phyloP scores from a whole-genome alignment of 1,140 invertebrate genomes.

The Panagrolaimus sp. region DNA sequence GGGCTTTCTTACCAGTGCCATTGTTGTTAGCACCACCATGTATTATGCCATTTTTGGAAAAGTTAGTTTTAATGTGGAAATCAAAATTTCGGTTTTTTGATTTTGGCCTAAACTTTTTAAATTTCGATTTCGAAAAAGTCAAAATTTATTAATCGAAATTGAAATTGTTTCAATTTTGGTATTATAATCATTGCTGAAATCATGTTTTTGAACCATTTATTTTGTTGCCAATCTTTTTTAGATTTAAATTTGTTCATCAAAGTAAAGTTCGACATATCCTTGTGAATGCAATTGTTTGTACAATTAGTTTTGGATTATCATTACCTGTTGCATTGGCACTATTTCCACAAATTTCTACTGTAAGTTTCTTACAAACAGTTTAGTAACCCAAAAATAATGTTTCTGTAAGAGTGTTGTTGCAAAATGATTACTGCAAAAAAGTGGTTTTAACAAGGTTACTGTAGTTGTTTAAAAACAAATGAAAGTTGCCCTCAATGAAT shows the following conservation, averaged over 20 bases:
- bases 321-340: conserved; percentile 47
- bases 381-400: conserved; percentile 13
- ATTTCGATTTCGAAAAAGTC: too few relatives aligned
- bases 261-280: conserved; percentile 35
- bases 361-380: conserved; percentile 21
- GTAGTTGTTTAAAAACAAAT: too few relatives aligned
- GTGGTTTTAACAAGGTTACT: too few relatives aligned
- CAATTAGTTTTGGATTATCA: conserved; percentile 43
- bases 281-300: conserved; percentile 50
- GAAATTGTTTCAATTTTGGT: conserved; percentile 12
- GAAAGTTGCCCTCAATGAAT: too few relatives aligned
- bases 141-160: too few relatives aligned
- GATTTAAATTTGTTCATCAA: conserved; percentile 36
- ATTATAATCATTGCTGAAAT: too few relatives aligned
- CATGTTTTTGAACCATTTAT: too few relatives aligned
- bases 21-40: conserved; percentile 46
- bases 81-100: too few relatives aligned
- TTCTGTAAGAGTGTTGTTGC: too few relatives aligned
- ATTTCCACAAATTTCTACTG: conserved; percentile 46
- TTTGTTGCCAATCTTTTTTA: too few relatives aligned
- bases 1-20: conserved; percentile 50
- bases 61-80: conserved; percentile 31
- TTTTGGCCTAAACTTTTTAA: too few relatives aligned
- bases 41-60: conserved; percentile 52
- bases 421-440: too few relatives aligned